Base-by-base conservation (phyloP, 2,113 vertebrate genomes). In the Tringa solitaria region DNA sequence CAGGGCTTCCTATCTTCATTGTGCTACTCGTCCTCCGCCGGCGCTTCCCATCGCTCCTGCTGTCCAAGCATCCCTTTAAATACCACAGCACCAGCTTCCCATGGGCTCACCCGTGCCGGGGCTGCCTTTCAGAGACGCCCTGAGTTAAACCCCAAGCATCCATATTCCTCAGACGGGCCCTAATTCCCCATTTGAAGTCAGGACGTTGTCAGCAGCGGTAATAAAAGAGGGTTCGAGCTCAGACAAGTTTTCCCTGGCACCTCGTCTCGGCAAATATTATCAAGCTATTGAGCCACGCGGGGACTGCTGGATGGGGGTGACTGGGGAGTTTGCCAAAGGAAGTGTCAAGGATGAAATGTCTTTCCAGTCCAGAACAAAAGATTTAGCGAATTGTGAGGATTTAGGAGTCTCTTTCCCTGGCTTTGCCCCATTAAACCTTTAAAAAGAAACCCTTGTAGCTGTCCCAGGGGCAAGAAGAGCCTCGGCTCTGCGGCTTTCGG, bases 171-270 rank as follows among this genome's bases (percentile, higher is more conserved):
- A 19, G 41, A 26, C 17, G 18, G 26, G 26, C 80, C 17, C 6
- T 86, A 51, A 84, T 86, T 95, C 90, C 75, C 70, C 8, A 1
- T 56, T 19, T 28, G 69, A 45, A 60, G 70, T 19, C 59, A 21
- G 75, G 70, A 39, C 16, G 2, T 84, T 83, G 86, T 64, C 77
- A 65, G 77, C 72, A 77, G 51, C 17, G 4, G n/a, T 65, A 73
- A 86, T n/a, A 50, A 85, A 82, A 46, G 80, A 93, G 82, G 17
- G 7, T 72, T 78, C 17, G 51, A 93, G 85, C 95, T 95, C 80
- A 61, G 94, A 67, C 82, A 84, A 51, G 91, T 70, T 80, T 22
- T 57, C 51, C 37, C 32, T 97, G 97, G 96, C 96, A 57, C 70
- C 59, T 63, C 16, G 75, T 93, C 79, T 63, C 59, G 93, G 92